A percentile compares a stretch with the other conserved stretches of the same genome.
Evolutionary conservation across 2,888 invertebrate species (phyloP).

Genomic region (Caenorhabditis japonica): DNA sequence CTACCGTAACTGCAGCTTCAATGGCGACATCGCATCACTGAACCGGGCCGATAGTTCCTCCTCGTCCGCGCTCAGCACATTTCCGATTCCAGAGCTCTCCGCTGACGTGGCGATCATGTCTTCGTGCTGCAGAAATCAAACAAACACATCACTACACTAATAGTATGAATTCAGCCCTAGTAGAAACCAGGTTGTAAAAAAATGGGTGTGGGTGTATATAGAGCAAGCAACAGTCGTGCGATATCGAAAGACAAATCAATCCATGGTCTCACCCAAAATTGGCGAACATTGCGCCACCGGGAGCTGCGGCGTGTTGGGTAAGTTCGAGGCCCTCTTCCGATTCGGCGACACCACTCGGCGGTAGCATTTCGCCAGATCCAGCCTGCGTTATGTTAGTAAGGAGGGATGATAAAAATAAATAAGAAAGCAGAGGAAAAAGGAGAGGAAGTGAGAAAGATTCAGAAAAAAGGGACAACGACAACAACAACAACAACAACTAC

Average conservation of each 20-base stretch:
- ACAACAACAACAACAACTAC: slow-evolving; percentile 14
- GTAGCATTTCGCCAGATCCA: slow-evolving; percentile 49
- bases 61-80: slow-evolving; percentile 48
- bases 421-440: slow-evolving; percentile 1
- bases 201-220: not conserved
- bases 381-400: slow-evolving; percentile 30
- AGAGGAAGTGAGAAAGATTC: slow-evolving; percentile 3
- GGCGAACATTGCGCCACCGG: slow-evolving; percentile 66
- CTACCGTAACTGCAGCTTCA: slow-evolving; percentile 68
- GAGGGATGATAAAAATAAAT: not conserved
- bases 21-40: slow-evolving; percentile 57
- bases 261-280: slow-evolving; percentile 65
- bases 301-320: slow-evolving; percentile 45
- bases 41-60: slow-evolving; percentile 33
- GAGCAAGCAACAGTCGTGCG: slow-evolving; percentile 13
- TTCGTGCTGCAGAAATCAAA: slow-evolving; percentile 59
- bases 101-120: slow-evolving; percentile 61
- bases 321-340: slow-evolving; percentile 61
- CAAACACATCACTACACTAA: slow-evolving; percentile 28
- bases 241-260: slow-evolving; percentile 23
- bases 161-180: not conserved
- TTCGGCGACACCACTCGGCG: slow-evolving; percentile 30
- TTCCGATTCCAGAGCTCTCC: slow-evolving; percentile 36
- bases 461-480: slow-evolving; percentile 13
- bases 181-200: slow-evolving; percentile 12